Conservation (phyloP, 2,888 invertebrate species). For the Tricholauxania praeusta region DNA sequence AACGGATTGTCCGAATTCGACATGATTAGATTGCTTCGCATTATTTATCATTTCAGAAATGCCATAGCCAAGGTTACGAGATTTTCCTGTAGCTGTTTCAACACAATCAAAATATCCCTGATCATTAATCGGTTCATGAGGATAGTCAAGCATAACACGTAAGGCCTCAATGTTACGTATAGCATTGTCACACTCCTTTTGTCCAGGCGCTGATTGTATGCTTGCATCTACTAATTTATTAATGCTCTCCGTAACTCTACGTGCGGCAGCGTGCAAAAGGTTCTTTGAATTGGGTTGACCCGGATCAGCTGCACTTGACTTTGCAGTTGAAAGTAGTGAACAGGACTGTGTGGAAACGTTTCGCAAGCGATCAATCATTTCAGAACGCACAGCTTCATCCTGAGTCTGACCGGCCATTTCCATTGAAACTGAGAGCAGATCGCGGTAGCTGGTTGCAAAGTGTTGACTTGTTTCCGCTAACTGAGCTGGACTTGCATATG, state of each 20-base stretch:
- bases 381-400: conserved; percentile 80
- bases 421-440: conserved; percentile 82
- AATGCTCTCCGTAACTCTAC: conserved; percentile 92
- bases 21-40: conserved; percentile 88
- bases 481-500: conserved; percentile 77
- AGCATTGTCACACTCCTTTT: conserved; percentile 97
- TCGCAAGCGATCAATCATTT: conserved; percentile 88
- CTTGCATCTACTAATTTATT: conserved; percentile 81
- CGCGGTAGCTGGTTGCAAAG: conserved; percentile 83
- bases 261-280: conserved; percentile 86
- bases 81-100: conserved; percentile 89
- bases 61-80: conserved; percentile 86
- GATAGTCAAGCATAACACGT: conserved; percentile 84
- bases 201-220: conserved; percentile 92
- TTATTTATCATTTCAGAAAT: conserved; percentile 96
- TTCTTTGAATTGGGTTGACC: conserved; percentile 92
- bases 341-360: conserved; percentile 90
- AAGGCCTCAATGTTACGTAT: conserved; percentile 91
- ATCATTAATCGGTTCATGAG: conserved; percentile 89
- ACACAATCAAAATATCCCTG: conserved; percentile 94
- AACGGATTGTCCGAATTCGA: conserved; percentile 87
- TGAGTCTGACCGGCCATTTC: conserved; percentile 88
- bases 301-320: conserved; percentile 90
- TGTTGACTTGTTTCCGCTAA: conserved; percentile 82
- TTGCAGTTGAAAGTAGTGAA: conserved; percentile 87